Conservation (phyloP, 2,888 invertebrate genomes). For the Piscicola geometra region DNA sequence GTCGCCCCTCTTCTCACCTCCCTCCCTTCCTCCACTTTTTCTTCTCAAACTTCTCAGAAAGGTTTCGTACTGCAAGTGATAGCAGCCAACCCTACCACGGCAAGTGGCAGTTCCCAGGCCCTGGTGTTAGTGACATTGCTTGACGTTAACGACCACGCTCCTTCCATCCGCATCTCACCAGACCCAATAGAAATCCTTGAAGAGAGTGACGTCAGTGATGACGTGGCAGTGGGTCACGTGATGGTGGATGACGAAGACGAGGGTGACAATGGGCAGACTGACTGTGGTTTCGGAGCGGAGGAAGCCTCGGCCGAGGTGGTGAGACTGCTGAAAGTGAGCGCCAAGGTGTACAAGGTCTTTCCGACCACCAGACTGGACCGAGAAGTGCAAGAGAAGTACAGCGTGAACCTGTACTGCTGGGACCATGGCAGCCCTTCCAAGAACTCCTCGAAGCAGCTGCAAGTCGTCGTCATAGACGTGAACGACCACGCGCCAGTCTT, state of each 20-base stretch:
- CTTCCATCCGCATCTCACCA: constrained; percentile 21
- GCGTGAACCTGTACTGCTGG: constrained; percentile 24
- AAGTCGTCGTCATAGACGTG: constrained; percentile 71
- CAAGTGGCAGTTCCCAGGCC: neutral
- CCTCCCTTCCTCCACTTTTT: neutral
- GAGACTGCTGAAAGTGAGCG: constrained; percentile 1
- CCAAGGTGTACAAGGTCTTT: constrained; percentile 16
- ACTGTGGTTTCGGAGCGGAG: constrained; percentile 14
- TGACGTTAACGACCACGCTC: constrained; percentile 31
- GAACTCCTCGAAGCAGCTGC: constrained; percentile 58
- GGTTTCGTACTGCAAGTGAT: constrained; percentile 22
- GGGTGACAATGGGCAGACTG: constrained; percentile 30
- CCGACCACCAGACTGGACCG: constrained; percentile 15
- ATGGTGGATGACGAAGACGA: constrained; percentile 30
- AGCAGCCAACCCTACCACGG: constrained; percentile 20
- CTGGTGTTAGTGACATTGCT: neutral
- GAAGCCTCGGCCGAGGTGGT: neutral
- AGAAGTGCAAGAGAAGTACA: constrained; percentile 12
- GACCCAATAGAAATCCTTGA: constrained; percentile 26
- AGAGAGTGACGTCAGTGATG: neutral
- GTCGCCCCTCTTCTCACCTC: neutral
- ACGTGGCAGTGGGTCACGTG: constrained; percentile 27
- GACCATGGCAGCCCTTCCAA: constrained; percentile 26
- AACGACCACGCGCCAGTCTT: constrained; percentile 91
- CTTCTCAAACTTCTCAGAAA: neutral